phyloP scores from a whole-genome alignment of 2,113 vertebrate species.

The Trematomus loennbergii region DNA sequence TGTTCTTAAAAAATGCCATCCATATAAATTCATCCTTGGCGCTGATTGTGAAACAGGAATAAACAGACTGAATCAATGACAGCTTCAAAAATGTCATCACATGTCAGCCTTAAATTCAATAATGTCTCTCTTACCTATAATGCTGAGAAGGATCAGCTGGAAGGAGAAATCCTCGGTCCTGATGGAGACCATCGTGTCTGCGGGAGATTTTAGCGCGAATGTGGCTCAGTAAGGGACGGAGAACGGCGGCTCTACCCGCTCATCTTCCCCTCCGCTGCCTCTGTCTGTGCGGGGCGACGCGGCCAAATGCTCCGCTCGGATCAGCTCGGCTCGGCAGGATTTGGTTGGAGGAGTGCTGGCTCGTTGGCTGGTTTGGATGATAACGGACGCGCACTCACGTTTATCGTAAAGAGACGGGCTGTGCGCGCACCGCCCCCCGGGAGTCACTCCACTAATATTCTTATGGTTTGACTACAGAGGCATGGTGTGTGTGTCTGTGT shows the following conservation, averaged over 20 bases:
- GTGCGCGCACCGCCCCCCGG: slow-evolving; percentile 73
- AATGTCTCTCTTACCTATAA: slow-evolving; percentile 72
- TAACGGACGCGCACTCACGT: slow-evolving; percentile 39
- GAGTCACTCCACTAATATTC: slow-evolving; percentile 38
- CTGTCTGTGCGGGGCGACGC: background rate
- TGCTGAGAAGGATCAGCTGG: slow-evolving; percentile 73
- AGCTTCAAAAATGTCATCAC: too few species aligned
- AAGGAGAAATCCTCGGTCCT: slow-evolving; percentile 50
- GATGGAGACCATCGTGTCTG: slow-evolving; percentile 60
- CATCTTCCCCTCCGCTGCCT: slow-evolving; percentile 59
- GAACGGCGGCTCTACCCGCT: slow-evolving; percentile 22
- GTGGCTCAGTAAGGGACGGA: slow-evolving; percentile 1
- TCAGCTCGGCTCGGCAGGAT: slow-evolving; percentile 35
- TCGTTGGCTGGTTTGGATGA: slow-evolving; percentile 40
- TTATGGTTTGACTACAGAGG: slow-evolving; percentile 34
- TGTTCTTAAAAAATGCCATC: too few species aligned
- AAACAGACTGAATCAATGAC: too few species aligned
- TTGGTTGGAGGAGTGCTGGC: slow-evolving; percentile 36
- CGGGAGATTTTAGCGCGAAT: slow-evolving; percentile 13
- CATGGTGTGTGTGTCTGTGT: background rate
- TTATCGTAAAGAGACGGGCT: slow-evolving; percentile 33
- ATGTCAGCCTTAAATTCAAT: too few species aligned
- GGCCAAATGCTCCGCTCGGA: slow-evolving; percentile 3
- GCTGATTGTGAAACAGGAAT: too few species aligned
- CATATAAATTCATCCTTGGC: too few species aligned